Conservation (phyloP, 2,888 invertebrate genomes). For the Scaptomyza cyrtandrae region DNA sequence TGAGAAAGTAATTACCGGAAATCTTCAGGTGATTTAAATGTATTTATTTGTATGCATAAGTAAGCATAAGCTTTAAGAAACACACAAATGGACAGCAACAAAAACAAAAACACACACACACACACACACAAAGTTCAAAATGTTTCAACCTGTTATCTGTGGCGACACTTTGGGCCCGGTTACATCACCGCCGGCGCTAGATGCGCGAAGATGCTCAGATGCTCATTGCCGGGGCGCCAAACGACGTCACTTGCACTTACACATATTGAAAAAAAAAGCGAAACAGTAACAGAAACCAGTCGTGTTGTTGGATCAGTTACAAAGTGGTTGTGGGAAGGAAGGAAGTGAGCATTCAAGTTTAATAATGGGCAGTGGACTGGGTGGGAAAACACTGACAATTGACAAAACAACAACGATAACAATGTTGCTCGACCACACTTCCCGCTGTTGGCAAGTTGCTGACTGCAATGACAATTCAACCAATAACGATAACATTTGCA, state of each 20-base stretch:
- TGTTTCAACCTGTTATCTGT: slow-evolving; percentile 52
- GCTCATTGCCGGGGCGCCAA: slow-evolving; percentile 41
- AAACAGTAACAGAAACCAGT: slow-evolving; percentile 66
- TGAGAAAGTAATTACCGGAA: slow-evolving; percentile 38
- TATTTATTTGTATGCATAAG: slow-evolving; percentile 1
- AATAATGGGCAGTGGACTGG: slow-evolving; percentile 53
- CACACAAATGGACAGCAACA: too few relatives aligned
- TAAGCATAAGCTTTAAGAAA: slow-evolving; percentile 16
- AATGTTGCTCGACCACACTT: slow-evolving; percentile 19
- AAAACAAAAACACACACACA: neutral
- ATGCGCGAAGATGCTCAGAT: slow-evolving; percentile 57
- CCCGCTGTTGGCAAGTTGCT: neutral
- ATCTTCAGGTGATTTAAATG: slow-evolving; percentile 33
- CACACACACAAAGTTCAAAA: slow-evolving; percentile 11
- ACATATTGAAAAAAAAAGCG: neutral
- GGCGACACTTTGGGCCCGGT: slow-evolving; percentile 30
- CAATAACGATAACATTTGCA: slow-evolving; percentile 14
- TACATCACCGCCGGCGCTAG: slow-evolving; percentile 60
- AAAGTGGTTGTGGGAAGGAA: slow-evolving; percentile 45
- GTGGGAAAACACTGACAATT: slow-evolving; percentile 27
- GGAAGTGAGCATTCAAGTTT: slow-evolving; percentile 64
- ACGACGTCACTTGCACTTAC: slow-evolving; percentile 42
- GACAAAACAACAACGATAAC: neutral
- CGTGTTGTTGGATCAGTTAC: slow-evolving; percentile 21
- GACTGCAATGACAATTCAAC: neutral